Percentiles rank a stretch among this genome's conserved stretches.
These are phyloP conservation scores for Nyctibius grandis DNA, from an alignment of 2,797 vertebrate genomes.

Conservation along the genomic window DNA sequence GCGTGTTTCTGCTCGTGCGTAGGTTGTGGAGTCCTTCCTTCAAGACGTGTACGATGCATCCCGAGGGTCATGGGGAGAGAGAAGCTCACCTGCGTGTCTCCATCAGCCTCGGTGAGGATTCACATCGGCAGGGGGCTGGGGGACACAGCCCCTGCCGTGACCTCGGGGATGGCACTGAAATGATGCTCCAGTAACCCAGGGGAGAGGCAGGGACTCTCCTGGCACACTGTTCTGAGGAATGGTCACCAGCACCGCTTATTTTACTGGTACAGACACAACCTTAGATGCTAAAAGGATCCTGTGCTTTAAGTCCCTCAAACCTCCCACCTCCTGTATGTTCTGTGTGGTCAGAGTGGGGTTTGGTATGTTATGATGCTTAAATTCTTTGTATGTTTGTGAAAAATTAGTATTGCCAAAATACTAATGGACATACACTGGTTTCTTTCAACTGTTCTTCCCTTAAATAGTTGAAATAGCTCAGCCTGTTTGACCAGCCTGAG, in stretches of 20 bases:
- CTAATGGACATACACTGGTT: fast-evolving
- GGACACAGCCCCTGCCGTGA: background rate
- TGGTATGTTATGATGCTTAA: background rate
- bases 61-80: too few species aligned
- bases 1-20: fast-evolving
- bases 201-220: background rate
- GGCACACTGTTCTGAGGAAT: background rate
- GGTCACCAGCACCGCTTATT: fast-evolving
- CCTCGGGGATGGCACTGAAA: background rate
- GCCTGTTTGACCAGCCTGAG: background rate
- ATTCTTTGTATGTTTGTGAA: background rate
- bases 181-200: fast-evolving
- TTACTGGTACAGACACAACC: too few species aligned
- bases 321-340: too few species aligned
- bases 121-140: fast-evolving
- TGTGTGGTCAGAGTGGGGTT: background rate
- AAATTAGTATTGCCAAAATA: too few species aligned
- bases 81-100: fast-evolving
- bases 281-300: background rate
- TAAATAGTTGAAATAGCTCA: background rate
- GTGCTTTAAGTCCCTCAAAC: background rate
- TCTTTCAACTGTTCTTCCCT: background rate
- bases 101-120: background rate
- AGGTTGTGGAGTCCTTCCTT: background rate
- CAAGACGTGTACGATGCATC: too few species aligned